Evolutionary conservation across 2,113 vertebrate species (phyloP).

Genomic region (Naja naja): DNA sequence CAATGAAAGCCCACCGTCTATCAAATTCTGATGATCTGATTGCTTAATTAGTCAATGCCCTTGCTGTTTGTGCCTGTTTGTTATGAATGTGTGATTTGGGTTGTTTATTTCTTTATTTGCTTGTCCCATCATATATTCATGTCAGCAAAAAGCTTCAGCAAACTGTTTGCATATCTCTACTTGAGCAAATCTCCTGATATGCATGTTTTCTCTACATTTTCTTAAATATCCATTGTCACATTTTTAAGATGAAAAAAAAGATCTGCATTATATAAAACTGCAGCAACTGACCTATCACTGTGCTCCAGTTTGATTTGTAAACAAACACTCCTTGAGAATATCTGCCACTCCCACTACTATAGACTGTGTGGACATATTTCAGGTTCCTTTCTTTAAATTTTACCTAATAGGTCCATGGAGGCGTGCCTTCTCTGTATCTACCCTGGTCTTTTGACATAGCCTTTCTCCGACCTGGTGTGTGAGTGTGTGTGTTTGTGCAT

Average conservation of each 20-base stretch:
- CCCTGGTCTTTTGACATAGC: not conserved
- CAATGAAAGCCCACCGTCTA: not conserved
- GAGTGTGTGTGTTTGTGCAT: no score
- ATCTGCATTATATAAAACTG: not conserved
- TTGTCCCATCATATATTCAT: not conserved
- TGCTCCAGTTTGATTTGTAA: not conserved
- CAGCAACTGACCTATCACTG: not conserved
- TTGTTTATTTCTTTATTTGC: not conserved
- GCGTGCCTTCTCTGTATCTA: not conserved
- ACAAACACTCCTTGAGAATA: not conserved
- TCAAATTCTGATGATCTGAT: not conserved
- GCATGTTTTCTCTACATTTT: not conserved
- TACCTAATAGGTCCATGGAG: not conserved
- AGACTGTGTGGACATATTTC: not conserved
- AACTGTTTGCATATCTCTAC: not conserved
- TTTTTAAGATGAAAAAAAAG: not conserved
- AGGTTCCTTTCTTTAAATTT: not conserved
- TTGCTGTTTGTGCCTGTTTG: not conserved
- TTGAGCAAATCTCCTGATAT: not conserved
- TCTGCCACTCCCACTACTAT: not conserved
- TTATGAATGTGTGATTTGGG: not conserved
- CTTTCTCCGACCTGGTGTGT: not conserved
- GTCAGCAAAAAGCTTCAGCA: not conserved
- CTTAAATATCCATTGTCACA: not conserved
- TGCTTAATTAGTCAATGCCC: not conserved